Base-by-base conservation (phyloP, 2,113 vertebrate genomes). In the Eptesicus fuscus region DNA sequence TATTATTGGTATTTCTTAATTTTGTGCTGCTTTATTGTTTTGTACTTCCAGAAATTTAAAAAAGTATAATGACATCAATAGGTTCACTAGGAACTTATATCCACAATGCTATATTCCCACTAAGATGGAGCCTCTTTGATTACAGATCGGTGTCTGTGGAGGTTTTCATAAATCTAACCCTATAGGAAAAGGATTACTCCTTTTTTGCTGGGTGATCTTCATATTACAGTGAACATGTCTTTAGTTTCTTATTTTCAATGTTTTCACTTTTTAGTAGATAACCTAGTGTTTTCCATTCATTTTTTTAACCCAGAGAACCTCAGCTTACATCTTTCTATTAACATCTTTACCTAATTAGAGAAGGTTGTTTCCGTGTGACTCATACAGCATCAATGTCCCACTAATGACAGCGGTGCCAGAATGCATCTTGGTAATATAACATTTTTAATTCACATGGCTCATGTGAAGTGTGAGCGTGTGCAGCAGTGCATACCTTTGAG, bases 271-370 rank as follows among this genome's bases (percentile, higher is more conserved):
- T 88, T 82, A 63, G 9, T 61, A 86, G 78, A 17, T 70, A 83
- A 49, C 51, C 67, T 70, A 18, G 22, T 80, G 42, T 79, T 95
- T 94, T 69, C 49, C 65, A 42, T 83, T 80, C 88, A n/a, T 73
- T 73, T 96, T 96, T 93, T 88, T 61, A 91, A 91, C 83, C 17
- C 17, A 44, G 25, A 84, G 65, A 83, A 77, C 20, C 42, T 89
- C 42, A 71, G 63, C 25, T 86, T 76, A 59, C 5, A 47, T 70
- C 70, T 88, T 93, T 83, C 25, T 69, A 2, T 83, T 94, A 74
- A 78, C 14, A 53, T 90, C 47, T 77, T 2, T 85, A 23, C 42
- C 74, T 93, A 71, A 83, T 53, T 90, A 93, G 61, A 78, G 40
- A 84, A 23, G 17, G 22, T 85, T 32, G 5, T 95, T 96, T 73